Evolutionary conservation across 2,888 invertebrate genomes (phyloP), one percentile per base, ranked within the genome.

Genomic region (Acrobasis repandana): DNA sequence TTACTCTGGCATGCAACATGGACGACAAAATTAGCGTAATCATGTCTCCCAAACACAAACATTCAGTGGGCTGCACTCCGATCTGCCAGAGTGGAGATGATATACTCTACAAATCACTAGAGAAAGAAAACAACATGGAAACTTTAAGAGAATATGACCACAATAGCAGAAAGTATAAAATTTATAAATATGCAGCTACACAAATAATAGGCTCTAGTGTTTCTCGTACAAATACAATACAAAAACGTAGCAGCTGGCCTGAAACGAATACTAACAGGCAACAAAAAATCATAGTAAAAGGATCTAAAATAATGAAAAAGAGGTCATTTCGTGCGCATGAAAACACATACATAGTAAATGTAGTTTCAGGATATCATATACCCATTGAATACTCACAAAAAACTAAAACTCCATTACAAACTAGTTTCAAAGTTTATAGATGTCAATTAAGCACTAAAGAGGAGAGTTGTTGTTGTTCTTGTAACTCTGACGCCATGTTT

Each of bases 401-500:
- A 5, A 61, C 56, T 18, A 36, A 50, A 10, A 60, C 67, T 48
- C 58, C 63, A 1, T 54, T 51, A 15, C 58, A 58, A 33, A 49
- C 60, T 8, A 57, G 48, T 15, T 58, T 56, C 36, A 72, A 68
- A 64, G 61, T 79, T 48, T 83, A 84, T 62, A 74, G 81, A 63
- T 82, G 80, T 63, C 83, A 87, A 66, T 64, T 83, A 3, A 75
- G 68, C 59, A 70, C 70, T 15, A 61, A 69, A 46, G 72, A 85
- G 56, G 85, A 87, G 49, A 73, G 68, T 48, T 87, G 82, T 66
- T 85, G 85, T 59, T 84, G 85, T 67, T 76, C 79, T 1, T 85
- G 86, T 67, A 86, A 88, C 67, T 86, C 88, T n/a, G 88, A 88
- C 67, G 85, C 84, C 8, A 86, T 88, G 83, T 88, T 87, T 65